These are phyloP conservation scores for Gallinago media DNA, from an alignment of 2,113 vertebrate species.

Conservation along the genomic window DNA sequence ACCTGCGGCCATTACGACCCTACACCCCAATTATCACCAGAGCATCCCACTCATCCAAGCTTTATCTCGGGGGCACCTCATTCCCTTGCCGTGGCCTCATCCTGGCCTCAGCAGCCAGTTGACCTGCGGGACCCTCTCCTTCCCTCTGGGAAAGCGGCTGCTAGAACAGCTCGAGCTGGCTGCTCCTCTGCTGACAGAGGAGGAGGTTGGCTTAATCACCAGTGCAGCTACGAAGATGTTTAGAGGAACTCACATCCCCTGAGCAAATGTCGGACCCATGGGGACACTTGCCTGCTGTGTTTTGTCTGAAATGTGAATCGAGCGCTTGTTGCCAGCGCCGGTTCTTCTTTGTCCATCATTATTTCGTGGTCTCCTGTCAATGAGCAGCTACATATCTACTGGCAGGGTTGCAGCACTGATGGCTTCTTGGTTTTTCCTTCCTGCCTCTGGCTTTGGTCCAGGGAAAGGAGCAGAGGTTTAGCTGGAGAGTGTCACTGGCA, in stretches of 20 bases:
- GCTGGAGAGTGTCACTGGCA: neutral
- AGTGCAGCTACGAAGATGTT: neutral
- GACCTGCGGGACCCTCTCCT: neutral
- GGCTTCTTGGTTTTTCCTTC: neutral
- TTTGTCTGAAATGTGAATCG: neutral
- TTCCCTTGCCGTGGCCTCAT: neutral
- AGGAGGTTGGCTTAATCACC: neutral
- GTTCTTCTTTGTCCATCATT: neutral
- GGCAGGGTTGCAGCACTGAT: neutral
- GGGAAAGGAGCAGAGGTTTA: neutral
- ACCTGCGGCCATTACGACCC: neutral
- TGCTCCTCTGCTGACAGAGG: neutral
- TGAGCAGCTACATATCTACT: neutral
- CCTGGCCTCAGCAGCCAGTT: neutral
- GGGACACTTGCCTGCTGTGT: neutral
- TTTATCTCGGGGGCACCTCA: neutral
- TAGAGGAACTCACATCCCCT: neutral
- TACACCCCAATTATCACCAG: neutral
- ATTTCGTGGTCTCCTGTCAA: neutral
- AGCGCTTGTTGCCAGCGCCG: fast-evolving
- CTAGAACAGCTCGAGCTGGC: neutral
- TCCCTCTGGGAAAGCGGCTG: neutral
- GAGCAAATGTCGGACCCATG: neutral
- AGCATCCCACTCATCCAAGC: neutral
- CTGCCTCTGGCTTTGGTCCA: neutral